These are phyloP conservation scores for Brachylomia viminalis DNA, from an alignment of 2,888 invertebrate species.

Conservation along the genomic window DNA sequence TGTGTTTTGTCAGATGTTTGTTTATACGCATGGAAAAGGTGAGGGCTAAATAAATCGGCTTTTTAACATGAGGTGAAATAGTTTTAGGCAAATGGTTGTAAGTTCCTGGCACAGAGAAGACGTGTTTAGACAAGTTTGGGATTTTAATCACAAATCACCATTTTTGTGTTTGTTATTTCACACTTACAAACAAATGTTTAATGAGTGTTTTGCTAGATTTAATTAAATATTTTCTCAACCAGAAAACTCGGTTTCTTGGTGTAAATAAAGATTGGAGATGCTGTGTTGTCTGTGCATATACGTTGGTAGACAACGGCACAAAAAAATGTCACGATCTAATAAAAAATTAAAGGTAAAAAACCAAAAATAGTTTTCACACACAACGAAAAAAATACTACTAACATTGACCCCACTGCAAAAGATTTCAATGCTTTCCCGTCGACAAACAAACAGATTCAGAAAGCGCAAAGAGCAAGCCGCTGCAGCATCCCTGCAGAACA, in stretches of 20 bases:
- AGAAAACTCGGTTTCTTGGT: slow-evolving; percentile 6
- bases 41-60: slow-evolving; percentile 59
- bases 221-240: slow-evolving; percentile 7
- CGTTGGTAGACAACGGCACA: slow-evolving; percentile 29
- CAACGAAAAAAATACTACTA: not conserved
- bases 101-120: slow-evolving; percentile 74
- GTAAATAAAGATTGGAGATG: slow-evolving; percentile 40
- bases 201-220: slow-evolving; percentile 33
- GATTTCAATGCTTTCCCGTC: slow-evolving; percentile 43
- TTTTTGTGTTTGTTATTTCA: slow-evolving; percentile 47
- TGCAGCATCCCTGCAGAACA: slow-evolving; percentile 85
- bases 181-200: slow-evolving; percentile 35
- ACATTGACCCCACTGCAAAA: slow-evolving; percentile 34
- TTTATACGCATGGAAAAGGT: slow-evolving; percentile 71
- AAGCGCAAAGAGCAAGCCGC: slow-evolving; percentile 97
- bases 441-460: slow-evolving; percentile 92
- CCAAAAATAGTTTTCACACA: not conserved
- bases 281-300: slow-evolving; percentile 38
- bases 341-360: not conserved
- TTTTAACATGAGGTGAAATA: slow-evolving; percentile 55
- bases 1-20: slow-evolving; percentile 73
- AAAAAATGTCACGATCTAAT: slow-evolving; percentile 18
- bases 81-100: slow-evolving; percentile 74
- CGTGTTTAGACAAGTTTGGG: slow-evolving; percentile 72
- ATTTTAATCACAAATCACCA: slow-evolving; percentile 43